Base-by-base conservation (phyloP, 2,113 vertebrate genomes). In the Dinomys branickii region DNA sequence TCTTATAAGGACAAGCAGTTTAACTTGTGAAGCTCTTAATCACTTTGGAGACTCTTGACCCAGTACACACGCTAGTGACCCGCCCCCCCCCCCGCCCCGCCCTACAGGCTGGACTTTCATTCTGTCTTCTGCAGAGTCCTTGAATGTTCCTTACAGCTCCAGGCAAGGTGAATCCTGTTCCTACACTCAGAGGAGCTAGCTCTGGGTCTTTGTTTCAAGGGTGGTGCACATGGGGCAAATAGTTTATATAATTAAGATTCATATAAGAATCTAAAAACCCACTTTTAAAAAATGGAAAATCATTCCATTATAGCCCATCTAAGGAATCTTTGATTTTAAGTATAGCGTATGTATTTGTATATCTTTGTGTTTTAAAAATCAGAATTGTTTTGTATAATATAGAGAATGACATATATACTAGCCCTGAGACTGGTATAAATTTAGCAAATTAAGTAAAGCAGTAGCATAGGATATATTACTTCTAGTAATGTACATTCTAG, bases 61-160 rank as follows among this genome's bases (percentile, higher is more conserved):
- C 4, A 22, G 0, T 81, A 35, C 17, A n/a, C 17, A 1, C 30
- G 41, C 0, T 10, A 30, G 7, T 69, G 41, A n/a, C 22, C 16
- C 11, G 30, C 58, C 41, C 26, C 67, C 85, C 11, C 1, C 19
- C 14, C 11, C 35, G 58, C 41, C 26, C 67, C 85, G 14, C 1
- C 19, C 14, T 50, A 1, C 24, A 19, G 2, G 20, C 7, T 30
- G 20, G 16, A 58, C 13, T 8, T 52, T 28, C n/a, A n/a, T 41
- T 13, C 50, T 3, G 0, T 41, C 75, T 35, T 90, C 26, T 44
- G 44, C 7, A 22, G 41, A 9, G 6, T 3, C 4, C 22, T 69
- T 47, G 10, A 30, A 19, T 7, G 30, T 12, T 20, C 5, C 19
- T 0, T 24, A 7, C n/a, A 4, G 10, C 12, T 75, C 2, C 1